Evolutionary conservation across 1,140 invertebrate genomes (phyloP), one percentile per base, ranked within the genome.

Genomic region (Spodoptera frugiperda): DNA sequence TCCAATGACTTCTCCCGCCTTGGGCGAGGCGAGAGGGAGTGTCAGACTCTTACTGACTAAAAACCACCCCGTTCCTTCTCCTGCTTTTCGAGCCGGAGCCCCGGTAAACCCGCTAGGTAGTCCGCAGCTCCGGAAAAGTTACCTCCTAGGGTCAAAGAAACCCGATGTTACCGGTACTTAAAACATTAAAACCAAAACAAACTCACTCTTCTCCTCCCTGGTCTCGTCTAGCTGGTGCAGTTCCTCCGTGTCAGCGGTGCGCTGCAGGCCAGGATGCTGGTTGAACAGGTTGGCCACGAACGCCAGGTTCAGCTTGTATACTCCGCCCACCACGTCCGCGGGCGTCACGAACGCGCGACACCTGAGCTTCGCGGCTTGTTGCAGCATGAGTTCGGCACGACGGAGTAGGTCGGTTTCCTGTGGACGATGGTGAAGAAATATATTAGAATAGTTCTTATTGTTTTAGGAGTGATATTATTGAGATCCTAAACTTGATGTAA

Each of bases 201-300:
- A 94, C 95, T 96, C 89, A 97, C 97, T 98, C 93, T 98, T 98
- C 94, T 99, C 98, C 91, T 99, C 98, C 71, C 98, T 95, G 3
- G 98, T 99, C 94, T 99, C 98, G 89, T 99, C 98, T 30, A 99
- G 95, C 67, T 97, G 96, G 79, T 98, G 97, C 67, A 97, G 95
- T 48, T 96, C 96, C 82, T 97, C 95, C 78, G 95, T 95, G 57
- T 96, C 96, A 54, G 96, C 97, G 0, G 97, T 96, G 76, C 97
- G 96, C 82, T 98, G 97, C 71, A 98, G 94, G 1, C 97, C 98
- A 0, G 99, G 99, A 95, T 99, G 98, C 90, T 99, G 99, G 94
- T 99, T 99, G 94, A 99, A 99, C 84, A 99, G 95, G 94, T 99
- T 99, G 44, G 99, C 99, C 6, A 99, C 99, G 92, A 99, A 99